These are phyloP conservation scores for Drosophila tanythrix DNA, from an alignment of 2,888 invertebrate genomes.

Conservation along the genomic window DNA sequence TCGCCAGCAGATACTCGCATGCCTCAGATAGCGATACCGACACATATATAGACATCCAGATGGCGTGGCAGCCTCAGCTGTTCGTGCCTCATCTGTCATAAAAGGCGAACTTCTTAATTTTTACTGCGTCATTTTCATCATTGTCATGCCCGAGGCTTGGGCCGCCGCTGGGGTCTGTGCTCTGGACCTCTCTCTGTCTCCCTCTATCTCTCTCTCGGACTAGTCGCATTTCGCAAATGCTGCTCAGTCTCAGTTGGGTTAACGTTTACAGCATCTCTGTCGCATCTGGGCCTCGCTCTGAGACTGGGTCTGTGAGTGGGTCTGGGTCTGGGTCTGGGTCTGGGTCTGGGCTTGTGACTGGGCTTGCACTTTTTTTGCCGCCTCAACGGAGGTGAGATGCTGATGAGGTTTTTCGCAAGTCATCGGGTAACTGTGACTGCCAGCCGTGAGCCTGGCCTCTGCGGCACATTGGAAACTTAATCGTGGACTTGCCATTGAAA, in stretches of 20 bases:
- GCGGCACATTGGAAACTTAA: slow-evolving; percentile 72
- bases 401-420: slow-evolving; percentile 82
- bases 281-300: slow-evolving; percentile 41
- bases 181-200: slow-evolving; percentile 4
- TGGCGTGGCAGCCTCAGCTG: slow-evolving; percentile 59
- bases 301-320: slow-evolving; percentile 25
- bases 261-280: slow-evolving; percentile 61
- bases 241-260: slow-evolving; percentile 34
- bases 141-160: slow-evolving; percentile 67
- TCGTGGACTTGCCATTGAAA: slow-evolving; percentile 83
- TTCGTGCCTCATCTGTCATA: slow-evolving; percentile 83
- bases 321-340: slow-evolving; percentile 58
- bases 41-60: slow-evolving; percentile 33
- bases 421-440: slow-evolving; percentile 78
- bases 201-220: slow-evolving; percentile 24
- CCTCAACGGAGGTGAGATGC: slow-evolving; percentile 45
- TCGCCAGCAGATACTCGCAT: slow-evolving; percentile 37
- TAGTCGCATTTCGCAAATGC: slow-evolving; percentile 60
- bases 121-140: slow-evolving; percentile 82
- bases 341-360: slow-evolving; percentile 49
- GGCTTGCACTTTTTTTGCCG: slow-evolving; percentile 70
- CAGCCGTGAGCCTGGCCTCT: slow-evolving; percentile 65
- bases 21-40: slow-evolving; percentile 9
- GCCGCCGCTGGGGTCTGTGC: slow-evolving; percentile 32
- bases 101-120: slow-evolving; percentile 82